These are phyloP conservation scores for Drosophila subquinaria DNA, from an alignment of 2,888 invertebrate genomes.

Conservation along the genomic window DNA sequence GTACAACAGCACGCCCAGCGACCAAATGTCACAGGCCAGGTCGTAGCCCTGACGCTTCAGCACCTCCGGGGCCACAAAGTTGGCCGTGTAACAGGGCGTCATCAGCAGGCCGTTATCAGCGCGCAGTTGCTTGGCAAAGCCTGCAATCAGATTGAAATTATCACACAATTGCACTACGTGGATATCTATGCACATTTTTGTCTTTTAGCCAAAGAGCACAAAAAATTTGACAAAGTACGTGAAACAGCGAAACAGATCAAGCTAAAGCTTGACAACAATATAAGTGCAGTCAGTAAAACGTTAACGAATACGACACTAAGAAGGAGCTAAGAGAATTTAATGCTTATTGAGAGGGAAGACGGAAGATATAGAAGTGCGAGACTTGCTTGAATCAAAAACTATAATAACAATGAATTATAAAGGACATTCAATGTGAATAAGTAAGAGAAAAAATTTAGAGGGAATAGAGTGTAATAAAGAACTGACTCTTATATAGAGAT, in stretches of 20 bases:
- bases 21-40: slow-evolving; percentile 99
- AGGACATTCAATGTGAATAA: not conserved
- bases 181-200: not conserved
- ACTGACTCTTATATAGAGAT: not conserved
- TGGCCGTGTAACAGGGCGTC: slow-evolving; percentile 99
- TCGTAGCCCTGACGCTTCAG: slow-evolving; percentile 99
- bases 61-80: slow-evolving; percentile 99
- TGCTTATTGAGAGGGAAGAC: not conserved
- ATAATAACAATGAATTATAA: not conserved
- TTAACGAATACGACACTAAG: not conserved
- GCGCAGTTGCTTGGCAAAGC: slow-evolving; percentile 98
- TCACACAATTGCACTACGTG: not conserved
- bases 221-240: not conserved
- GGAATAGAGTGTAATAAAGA: no score
- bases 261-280: no score
- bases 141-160: slow-evolving; percentile 83
- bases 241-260: not conserved
- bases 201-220: not conserved
- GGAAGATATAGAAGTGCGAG: not conserved
- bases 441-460: not conserved
- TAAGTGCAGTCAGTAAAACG: not conserved
- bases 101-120: slow-evolving; percentile 98
- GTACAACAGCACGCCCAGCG: slow-evolving; percentile 97
- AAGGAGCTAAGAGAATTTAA: not conserved
- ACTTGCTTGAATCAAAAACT: not conserved